A percentile compares a stretch with the other conserved stretches of the same genome.
Evolutionary conservation across 2,888 invertebrate species (phyloP).

Genomic region (Philaethria dido): DNA sequence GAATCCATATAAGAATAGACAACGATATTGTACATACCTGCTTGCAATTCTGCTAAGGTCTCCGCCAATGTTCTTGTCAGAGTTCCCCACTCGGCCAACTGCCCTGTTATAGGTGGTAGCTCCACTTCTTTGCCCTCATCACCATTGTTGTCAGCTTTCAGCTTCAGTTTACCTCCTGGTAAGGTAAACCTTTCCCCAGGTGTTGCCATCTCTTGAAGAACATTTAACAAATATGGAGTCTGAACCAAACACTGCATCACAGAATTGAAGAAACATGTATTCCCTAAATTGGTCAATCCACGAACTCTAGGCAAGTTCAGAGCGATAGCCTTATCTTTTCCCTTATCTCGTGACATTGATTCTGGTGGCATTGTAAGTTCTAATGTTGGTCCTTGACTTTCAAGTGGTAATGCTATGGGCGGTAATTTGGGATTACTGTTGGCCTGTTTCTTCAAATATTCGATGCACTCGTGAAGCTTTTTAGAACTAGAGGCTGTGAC

Average conservation of each 20-base stretch:
- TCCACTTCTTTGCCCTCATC: constrained; percentile 80
- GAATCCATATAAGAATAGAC: not conserved
- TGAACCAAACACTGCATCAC: constrained; percentile 96
- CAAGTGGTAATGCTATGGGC: constrained; percentile 59
- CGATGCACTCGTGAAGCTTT: constrained; percentile 89
- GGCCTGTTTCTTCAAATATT: constrained; percentile 86
- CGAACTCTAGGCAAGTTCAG: constrained; percentile 84
- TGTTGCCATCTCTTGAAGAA: constrained; percentile 87
- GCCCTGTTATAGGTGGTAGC: constrained; percentile 86
- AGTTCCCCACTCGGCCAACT: constrained; percentile 87
- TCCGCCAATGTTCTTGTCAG: constrained; percentile 87
- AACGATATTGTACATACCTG: constrained; percentile 56
- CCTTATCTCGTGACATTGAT: constrained; percentile 62
- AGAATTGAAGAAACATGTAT: constrained; percentile 98
- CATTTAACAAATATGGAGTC: constrained; percentile 90
- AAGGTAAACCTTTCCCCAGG: constrained; percentile 88
- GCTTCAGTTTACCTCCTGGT: constrained; percentile 88
- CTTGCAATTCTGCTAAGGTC: constrained; percentile 88
- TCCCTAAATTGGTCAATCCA: constrained; percentile 95
- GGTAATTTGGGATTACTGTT: constrained; percentile 63
- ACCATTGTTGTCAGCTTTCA: constrained; percentile 66
- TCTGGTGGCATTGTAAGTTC: constrained; percentile 57
- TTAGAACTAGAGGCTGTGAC: constrained; percentile 85
- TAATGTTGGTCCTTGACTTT: constrained; percentile 43
- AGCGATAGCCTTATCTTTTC: constrained; percentile 66